These are phyloP conservation scores for Rhynchomys soricoides DNA, from an alignment of 2,113 vertebrate species.

Conservation along the genomic window DNA sequence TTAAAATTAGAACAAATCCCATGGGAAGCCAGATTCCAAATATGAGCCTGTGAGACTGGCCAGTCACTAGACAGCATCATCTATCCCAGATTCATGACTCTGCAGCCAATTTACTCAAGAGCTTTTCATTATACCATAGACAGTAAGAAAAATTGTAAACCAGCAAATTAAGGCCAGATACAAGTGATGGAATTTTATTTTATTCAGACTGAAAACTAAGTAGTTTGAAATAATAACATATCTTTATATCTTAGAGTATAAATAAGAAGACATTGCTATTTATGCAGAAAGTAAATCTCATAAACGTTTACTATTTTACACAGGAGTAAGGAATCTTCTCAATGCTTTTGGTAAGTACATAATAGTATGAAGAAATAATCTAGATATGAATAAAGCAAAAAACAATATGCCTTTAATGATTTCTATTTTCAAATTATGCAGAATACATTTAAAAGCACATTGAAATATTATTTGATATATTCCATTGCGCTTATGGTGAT, in stretches of 20 bases:
- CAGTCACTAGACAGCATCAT: conserved; percentile 55
- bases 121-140: conserved; percentile 48
- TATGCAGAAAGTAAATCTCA: conserved; percentile 24
- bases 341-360: not conserved
- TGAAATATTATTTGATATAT: conserved; percentile 23
- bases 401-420: not conserved
- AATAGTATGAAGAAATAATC: not conserved
- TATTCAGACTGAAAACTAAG: not conserved
- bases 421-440: conserved; percentile 9
- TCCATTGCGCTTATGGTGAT: not conserved
- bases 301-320: not conserved
- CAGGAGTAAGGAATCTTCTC: not conserved
- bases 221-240: not conserved
- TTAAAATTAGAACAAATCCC: conserved; percentile 78
- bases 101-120: conserved; percentile 43
- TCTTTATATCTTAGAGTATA: not conserved
- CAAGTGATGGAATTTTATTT: not conserved
- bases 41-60: conserved; percentile 57
- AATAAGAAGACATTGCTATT: not conserved
- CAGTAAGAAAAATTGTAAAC: not conserved
- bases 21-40: conserved; percentile 62
- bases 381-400: not conserved
- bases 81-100: conserved; percentile 32
- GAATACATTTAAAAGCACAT: conserved; percentile 24
- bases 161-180: conserved; percentile 41